These are phyloP conservation scores for Leucania comma DNA, from an alignment of 2,888 invertebrate genomes.

Conservation along the genomic window DNA sequence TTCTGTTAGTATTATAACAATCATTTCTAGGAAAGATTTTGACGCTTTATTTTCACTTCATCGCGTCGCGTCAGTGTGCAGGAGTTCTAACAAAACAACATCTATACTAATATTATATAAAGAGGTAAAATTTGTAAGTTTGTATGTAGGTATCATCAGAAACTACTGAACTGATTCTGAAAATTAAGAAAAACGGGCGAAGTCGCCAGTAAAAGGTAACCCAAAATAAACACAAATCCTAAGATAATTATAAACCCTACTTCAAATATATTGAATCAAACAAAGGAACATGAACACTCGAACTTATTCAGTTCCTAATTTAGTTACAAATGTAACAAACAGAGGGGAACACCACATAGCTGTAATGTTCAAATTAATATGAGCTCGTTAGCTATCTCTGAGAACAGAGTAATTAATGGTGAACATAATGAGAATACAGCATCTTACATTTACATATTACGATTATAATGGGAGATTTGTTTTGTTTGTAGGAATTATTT, in stretches of 20 bases:
- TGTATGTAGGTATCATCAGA: too few relatives aligned
- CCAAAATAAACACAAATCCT: too few relatives aligned
- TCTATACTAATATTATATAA: too few relatives aligned
- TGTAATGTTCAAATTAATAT: constrained; percentile 24
- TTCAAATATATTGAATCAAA: constrained; percentile 6
- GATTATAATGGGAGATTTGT: constrained; percentile 22
- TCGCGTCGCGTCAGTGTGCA: too few relatives aligned
- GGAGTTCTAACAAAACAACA: too few relatives aligned
- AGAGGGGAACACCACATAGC: background rate
- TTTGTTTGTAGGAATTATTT: constrained; percentile 18
- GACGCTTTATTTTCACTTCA: too few relatives aligned
- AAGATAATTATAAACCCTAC: background rate
- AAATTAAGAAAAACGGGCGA: too few relatives aligned
- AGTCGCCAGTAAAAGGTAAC: too few relatives aligned
- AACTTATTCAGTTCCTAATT: constrained; percentile 2
- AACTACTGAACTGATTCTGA: too few relatives aligned
- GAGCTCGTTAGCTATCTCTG: constrained; percentile 1
- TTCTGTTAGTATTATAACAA: too few relatives aligned
- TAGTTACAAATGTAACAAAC: background rate
- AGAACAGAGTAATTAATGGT: constrained; percentile 30
- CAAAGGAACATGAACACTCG: background rate
- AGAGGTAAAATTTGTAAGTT: too few relatives aligned
- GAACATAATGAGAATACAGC: constrained; percentile 22
- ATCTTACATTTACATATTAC: constrained; percentile 3
- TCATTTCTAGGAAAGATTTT: too few relatives aligned